Evolutionary conservation across 2,113 vertebrate species (phyloP).

Genomic region (Phocoena sinus): DNA sequence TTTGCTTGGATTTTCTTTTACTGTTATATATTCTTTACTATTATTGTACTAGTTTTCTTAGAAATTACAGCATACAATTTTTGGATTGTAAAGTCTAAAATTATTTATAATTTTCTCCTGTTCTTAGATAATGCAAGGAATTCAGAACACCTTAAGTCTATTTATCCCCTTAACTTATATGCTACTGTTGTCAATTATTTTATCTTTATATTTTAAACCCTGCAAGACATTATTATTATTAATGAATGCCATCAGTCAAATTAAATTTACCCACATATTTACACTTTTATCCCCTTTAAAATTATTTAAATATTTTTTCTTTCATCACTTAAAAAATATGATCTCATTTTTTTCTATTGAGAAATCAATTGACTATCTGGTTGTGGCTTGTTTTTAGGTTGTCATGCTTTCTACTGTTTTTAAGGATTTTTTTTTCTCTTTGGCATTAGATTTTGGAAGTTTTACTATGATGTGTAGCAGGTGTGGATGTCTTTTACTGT

Average conservation of each 20-base stretch:
- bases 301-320: not conserved
- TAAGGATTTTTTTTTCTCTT: not conserved
- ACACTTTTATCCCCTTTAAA: not conserved
- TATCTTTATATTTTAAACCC: not conserved
- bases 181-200: not conserved
- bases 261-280: not conserved
- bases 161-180: not conserved
- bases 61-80: not conserved
- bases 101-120: not conserved
- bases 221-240: not conserved
- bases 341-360: not conserved
- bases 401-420: not conserved
- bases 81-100: not conserved
- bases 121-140: not conserved
- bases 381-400: not conserved
- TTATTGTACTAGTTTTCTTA: not conserved
- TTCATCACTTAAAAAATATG: not conserved
- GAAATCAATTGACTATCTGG: not conserved
- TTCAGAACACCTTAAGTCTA: not conserved
- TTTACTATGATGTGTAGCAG: not conserved
- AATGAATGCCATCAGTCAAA: not conserved
- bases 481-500: not conserved
- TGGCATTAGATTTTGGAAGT: not conserved
- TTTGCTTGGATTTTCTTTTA: not conserved
- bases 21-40: not conserved